Evolutionary conservation across 2,113 vertebrate species (phyloP).

Genomic region (Aspidoscelis tigris): DNA sequence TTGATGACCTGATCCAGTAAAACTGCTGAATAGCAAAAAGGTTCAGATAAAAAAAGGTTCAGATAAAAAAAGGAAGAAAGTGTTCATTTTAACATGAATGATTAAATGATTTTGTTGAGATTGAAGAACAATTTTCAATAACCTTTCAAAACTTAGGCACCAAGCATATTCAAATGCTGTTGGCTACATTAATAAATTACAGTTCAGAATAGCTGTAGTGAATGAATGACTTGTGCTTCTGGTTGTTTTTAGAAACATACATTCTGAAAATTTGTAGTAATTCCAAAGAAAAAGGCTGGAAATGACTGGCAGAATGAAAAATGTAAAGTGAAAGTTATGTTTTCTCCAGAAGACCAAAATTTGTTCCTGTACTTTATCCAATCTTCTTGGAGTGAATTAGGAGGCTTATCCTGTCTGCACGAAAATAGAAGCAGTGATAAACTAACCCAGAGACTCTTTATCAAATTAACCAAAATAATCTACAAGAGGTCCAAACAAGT

Average conservation of each 20-base stretch:
- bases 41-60: slow-evolving; percentile 4
- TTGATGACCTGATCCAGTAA: slow-evolving; percentile 46
- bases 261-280: slow-evolving; percentile 23
- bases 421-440: not conserved
- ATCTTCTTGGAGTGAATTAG: not conserved
- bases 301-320: not conserved
- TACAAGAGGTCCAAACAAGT: too few relatives aligned
- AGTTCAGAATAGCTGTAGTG: slow-evolving; percentile 19
- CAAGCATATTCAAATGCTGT: slow-evolving; percentile 50
- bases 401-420: not conserved
- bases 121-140: slow-evolving; percentile 32
- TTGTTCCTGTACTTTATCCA: not conserved
- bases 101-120: slow-evolving; percentile 45
- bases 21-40: slow-evolving; percentile 45
- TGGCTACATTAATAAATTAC: slow-evolving; percentile 65
- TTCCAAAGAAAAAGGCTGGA: slow-evolving; percentile 42
- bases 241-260: slow-evolving; percentile 35
- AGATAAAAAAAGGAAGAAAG: slow-evolving; percentile 25
- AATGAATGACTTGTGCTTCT: slow-evolving; percentile 23
- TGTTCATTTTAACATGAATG: slow-evolving; percentile 60
- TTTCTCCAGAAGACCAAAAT: not conserved
- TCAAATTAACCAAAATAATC: not conserved
- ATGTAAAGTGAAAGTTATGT: not conserved
- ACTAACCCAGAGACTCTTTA: too few relatives aligned
- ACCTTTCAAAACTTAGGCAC: slow-evolving; percentile 34